A percentile compares a stretch with the other conserved stretches of the same genome.
phyloP scores from a whole-genome alignment of 2,113 vertebrate genomes.

The Holacanthus passer region DNA sequence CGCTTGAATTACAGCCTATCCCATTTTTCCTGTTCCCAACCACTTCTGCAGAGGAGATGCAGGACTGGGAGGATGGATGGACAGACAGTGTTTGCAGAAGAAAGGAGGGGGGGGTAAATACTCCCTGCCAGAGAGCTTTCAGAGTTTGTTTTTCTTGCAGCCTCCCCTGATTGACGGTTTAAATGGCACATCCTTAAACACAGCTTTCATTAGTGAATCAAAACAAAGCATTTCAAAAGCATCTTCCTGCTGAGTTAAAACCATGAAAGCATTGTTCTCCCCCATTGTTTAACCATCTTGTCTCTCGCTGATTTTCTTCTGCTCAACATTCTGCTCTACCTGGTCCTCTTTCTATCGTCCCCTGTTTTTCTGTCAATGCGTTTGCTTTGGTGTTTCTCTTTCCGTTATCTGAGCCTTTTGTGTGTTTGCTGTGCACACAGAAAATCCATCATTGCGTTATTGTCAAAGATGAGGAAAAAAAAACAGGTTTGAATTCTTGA shows the following conservation, averaged over 20 bases:
- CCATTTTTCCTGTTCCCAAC: conserved; percentile 61
- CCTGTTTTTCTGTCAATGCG: conserved; percentile 37
- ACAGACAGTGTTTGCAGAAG: conserved; percentile 20
- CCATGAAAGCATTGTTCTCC: not conserved
- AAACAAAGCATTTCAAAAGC: conserved; percentile 47
- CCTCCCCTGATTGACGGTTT: conserved; percentile 30
- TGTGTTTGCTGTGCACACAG: conserved; percentile 62
- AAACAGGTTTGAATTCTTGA: conserved; percentile 42
- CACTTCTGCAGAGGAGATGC: conserved; percentile 32
- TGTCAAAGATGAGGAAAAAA: conserved; percentile 36
- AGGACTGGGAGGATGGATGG: conserved; percentile 30
- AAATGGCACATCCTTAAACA: conserved; percentile 31
- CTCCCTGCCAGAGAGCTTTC: not conserved
- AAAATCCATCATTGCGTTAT: conserved; percentile 68
- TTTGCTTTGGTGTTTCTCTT: conserved; percentile 52
- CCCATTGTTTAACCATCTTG: not conserved
- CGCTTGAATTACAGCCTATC: conserved; percentile 59
- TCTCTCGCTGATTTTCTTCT: not conserved
- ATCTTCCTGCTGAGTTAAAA: conserved; percentile 27
- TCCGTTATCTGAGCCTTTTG: conserved; percentile 60
- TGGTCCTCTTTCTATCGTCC: conserved; percentile 17
- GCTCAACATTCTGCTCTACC: not conserved
- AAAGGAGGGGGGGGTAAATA: conserved; percentile 15
- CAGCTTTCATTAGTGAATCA: conserved; percentile 11
- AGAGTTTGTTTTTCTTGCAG: conserved; percentile 49